phyloP scores from a whole-genome alignment of 2,113 vertebrate genomes.

The Nettapus auritus region DNA sequence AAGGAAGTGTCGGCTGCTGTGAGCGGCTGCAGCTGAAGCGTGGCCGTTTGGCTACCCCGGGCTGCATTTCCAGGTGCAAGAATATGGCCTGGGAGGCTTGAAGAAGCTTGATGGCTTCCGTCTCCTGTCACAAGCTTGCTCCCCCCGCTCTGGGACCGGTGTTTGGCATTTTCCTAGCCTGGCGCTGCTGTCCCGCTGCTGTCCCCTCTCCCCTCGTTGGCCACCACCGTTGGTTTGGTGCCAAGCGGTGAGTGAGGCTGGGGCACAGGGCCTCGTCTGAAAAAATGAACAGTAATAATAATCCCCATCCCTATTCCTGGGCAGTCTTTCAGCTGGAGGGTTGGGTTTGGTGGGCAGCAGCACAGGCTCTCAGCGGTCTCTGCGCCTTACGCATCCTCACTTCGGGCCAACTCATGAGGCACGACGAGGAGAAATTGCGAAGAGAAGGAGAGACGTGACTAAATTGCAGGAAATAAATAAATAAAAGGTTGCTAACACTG shows the following conservation, averaged over 20 bases:
- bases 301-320: not conserved
- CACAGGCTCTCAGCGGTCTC: not conserved
- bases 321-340: not conserved
- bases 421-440: not conserved
- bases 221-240: not conserved
- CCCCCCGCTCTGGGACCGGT: not conserved
- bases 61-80: not conserved
- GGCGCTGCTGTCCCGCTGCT: not conserved
- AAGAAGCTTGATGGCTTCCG: not conserved
- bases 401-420: not conserved
- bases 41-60: not conserved
- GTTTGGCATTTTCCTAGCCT: not conserved
- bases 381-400: not conserved
- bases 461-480: not conserved
- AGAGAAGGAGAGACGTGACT: not conserved
- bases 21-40: not conserved
- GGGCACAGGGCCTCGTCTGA: not conserved
- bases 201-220: not conserved
- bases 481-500: not conserved
- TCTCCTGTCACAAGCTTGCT: not conserved
- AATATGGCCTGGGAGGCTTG: not conserved
- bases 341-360: not conserved
- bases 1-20: not conserved
- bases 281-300: not conserved
- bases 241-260: not conserved